Base-by-base conservation (phyloP, 2,888 invertebrate genomes). In the Antheraea yamamai region DNA sequence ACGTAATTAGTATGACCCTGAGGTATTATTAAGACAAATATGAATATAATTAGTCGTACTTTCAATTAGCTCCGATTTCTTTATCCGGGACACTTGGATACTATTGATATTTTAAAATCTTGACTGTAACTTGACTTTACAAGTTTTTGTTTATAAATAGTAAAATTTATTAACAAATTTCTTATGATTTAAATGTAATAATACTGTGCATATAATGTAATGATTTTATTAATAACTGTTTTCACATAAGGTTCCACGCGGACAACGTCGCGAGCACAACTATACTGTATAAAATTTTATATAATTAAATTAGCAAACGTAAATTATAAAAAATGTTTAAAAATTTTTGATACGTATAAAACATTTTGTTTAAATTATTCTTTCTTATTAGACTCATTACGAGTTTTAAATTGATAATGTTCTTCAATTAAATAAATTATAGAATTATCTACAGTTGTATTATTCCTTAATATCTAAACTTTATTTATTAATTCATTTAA, bases 1-100 rank as follows among this genome's bases (percentile, higher is more conserved):
- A 71, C 47, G 58, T 64, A 75, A 75, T 75, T 75, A 75, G 26
- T 26, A 51, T 55, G 74, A 75, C 74, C 74, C 71, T 75, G 74
- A 61, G 30, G 6, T 47, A 30, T 58, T 61, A 75, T 75, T 72
- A 75, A 75, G 30, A 66, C 7, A 66, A 66, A 66, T 66, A 14
- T 30, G 16, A 16, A 30, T 30, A 26, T 30, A 30, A 66, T 66
- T 66, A 66, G 26, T 30, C 6, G 16, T 4, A 26, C 26, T 66
- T 66, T 66, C 30, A 66, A 66, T 30, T 66, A 66, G n/a, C n/a
- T 23, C 23, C n/a, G n/a, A 61, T n/a, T 18, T 55, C 55, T 20
- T 55, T 55, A 18, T 55, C 47, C 20, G 55, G 55, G 18, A 6
- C 20, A 55, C 55, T 55, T 20, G 0, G 7, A n/a, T 20, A 55